Conservation (phyloP, 37 sponge, comb jelly and placozoan genomes). For the Cliona cf. orientalis region DNA sequence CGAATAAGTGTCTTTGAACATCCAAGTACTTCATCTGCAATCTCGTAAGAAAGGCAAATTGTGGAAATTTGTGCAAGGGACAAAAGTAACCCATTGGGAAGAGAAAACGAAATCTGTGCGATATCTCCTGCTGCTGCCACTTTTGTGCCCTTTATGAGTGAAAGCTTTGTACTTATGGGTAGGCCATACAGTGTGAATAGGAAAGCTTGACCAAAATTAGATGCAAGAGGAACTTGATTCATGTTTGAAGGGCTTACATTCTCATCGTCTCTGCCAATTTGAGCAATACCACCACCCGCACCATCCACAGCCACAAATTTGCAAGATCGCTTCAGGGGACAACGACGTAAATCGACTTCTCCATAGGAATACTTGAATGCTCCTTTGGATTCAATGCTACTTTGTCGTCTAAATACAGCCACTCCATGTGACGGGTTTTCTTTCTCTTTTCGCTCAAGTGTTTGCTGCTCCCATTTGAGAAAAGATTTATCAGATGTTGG, state of each 20-base stretch:
- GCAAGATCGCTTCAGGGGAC: constrained; percentile 54
- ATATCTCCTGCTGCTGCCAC: neutral
- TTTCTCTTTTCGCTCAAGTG: constrained; percentile 38
- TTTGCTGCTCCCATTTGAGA: constrained; percentile 41
- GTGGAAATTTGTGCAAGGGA: constrained; percentile 26
- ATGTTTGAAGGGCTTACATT: constrained; percentile 6
- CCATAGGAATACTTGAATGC: constrained; percentile 57
- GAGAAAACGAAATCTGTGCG: constrained; percentile 26
- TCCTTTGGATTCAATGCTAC: constrained; percentile 19
- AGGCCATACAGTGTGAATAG: constrained; percentile 40
- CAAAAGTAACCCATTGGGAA: constrained; percentile 38
- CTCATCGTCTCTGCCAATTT: constrained; percentile 56
- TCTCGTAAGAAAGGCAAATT: constrained; percentile 32
- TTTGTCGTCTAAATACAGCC: constrained; percentile 5
- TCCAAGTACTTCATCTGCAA: constrained; percentile 48
- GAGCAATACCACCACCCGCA: constrained; percentile 18
- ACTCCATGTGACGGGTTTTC: constrained; percentile 16
- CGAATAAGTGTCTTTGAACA: neutral
- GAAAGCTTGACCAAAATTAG: constrained; percentile 62
- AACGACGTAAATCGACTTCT: constrained; percentile 49
- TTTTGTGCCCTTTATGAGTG: neutral
- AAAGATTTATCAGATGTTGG: constrained; percentile 6
- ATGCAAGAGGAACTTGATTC: constrained; percentile 61
- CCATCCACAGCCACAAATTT: constrained; percentile 61
- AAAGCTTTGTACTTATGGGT: constrained; percentile 29